Evolutionary conservation across 37 sponge, comb jelly and placozoan species (phyloP).

Genomic region (Geodia barretti): DNA sequence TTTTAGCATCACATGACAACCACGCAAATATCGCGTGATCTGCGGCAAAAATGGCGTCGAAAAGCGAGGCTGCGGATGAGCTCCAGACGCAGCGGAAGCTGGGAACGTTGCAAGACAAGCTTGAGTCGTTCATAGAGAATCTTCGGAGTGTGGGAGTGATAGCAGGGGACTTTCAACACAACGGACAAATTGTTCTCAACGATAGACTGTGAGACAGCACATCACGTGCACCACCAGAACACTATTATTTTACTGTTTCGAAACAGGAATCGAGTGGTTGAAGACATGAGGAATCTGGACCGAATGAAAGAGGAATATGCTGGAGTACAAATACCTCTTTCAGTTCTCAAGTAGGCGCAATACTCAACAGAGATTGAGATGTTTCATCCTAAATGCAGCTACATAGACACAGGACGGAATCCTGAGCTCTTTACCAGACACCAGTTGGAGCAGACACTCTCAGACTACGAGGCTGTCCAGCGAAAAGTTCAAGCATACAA

Average conservation of each 20-base stretch:
- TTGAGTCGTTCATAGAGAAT: constrained; percentile 73
- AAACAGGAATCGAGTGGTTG: constrained; percentile 57
- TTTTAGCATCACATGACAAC: too few relatives aligned
- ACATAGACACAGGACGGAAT: constrained; percentile 73
- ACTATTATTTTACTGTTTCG: neutral
- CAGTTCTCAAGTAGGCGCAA: constrained; percentile 66
- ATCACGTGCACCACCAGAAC: too few relatives aligned
- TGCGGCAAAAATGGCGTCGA: constrained; percentile 45
- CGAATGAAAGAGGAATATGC: constrained; percentile 53
- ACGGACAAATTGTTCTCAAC: constrained; percentile 63
- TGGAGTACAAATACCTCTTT: constrained; percentile 64
- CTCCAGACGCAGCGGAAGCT: constrained; percentile 6
- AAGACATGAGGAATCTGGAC: constrained; percentile 55
- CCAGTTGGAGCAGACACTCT: constrained; percentile 63
- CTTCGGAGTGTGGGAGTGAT: constrained; percentile 79
- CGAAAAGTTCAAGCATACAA: constrained; percentile 69
- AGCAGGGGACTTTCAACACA: constrained; percentile 75
- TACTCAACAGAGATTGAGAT: too few relatives aligned
- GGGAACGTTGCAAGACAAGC: constrained; percentile 48
- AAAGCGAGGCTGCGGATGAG: too few relatives aligned
- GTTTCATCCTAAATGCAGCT: constrained; percentile 11
- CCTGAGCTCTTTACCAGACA: constrained; percentile 75
- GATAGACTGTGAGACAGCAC: constrained; percentile 59
- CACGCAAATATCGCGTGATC: neutral
- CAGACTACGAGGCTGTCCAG: constrained; percentile 52